phyloP scores from a whole-genome alignment of 1,140 invertebrate genomes.

The Mya arenaria region DNA sequence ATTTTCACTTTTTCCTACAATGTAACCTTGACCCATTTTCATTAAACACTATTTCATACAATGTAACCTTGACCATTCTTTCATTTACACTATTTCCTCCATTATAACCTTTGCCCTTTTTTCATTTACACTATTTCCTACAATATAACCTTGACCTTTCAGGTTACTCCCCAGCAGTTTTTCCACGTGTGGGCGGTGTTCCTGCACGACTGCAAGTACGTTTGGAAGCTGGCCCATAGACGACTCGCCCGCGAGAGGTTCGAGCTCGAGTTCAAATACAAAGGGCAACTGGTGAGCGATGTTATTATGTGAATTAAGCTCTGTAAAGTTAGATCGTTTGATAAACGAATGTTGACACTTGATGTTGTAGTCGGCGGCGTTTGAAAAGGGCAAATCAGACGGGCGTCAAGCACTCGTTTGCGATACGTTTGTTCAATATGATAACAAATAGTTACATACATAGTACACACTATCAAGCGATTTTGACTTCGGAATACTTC shows the following conservation, averaged over 20 bases:
- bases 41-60: background rate
- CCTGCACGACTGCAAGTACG: conserved; percentile 78
- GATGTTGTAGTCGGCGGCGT: too few species aligned
- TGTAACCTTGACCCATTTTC: background rate
- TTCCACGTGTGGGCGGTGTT: conserved; percentile 77
- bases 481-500: too few species aligned
- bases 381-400: too few species aligned
- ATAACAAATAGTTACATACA: too few species aligned
- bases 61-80: too few species aligned
- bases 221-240: conserved; percentile 78
- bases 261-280: conserved; percentile 72
- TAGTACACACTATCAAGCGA: too few species aligned
- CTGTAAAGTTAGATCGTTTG: too few species aligned
- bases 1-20: background rate
- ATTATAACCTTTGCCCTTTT: background rate
- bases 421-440: too few species aligned
- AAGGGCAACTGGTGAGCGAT: conserved; percentile 73
- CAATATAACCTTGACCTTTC: background rate
- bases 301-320: too few species aligned
- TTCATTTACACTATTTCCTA: background rate
- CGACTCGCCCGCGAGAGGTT: conserved; percentile 75
- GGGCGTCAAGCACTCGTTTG: too few species aligned
- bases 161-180: conserved; percentile 73
- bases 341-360: too few species aligned
- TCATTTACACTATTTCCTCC: too few species aligned